Conservation (phyloP, 2,797 vertebrate species). For the Saguinus oedipus region DNA sequence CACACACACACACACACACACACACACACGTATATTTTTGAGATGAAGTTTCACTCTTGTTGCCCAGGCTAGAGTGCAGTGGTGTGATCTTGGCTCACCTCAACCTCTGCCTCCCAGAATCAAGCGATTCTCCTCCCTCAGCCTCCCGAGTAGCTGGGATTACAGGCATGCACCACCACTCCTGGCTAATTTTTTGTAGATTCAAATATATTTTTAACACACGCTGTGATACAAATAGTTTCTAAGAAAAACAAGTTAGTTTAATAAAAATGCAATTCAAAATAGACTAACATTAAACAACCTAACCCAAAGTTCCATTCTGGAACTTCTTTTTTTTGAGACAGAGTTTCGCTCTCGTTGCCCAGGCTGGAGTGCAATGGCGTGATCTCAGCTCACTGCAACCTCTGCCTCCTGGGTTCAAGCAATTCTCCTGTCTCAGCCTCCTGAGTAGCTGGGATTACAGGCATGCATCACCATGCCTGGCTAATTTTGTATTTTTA, state of each 20-base stretch:
- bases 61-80: background rate
- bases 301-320: background rate
- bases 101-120: background rate
- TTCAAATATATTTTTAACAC: background rate
- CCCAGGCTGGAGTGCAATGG: no score
- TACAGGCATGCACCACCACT: background rate
- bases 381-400: no score
- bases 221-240: background rate
- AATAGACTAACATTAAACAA: background rate
- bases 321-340: background rate
- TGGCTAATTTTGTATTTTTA: no score
- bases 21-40: no score
- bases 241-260: background rate
- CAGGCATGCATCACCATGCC: no score
- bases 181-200: background rate
- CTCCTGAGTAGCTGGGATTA: no score
- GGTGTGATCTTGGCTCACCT: background rate
- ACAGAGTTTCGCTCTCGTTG: no score
- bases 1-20: background rate
- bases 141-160: background rate
- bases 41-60: background rate
- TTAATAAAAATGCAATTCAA: slow-evolving; percentile 7
- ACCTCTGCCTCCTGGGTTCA: no score
- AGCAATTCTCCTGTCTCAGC: no score
- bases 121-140: background rate